These are phyloP conservation scores for Raphicerus campestris DNA, from an alignment of 2,113 vertebrate genomes.

Conservation along the genomic window DNA sequence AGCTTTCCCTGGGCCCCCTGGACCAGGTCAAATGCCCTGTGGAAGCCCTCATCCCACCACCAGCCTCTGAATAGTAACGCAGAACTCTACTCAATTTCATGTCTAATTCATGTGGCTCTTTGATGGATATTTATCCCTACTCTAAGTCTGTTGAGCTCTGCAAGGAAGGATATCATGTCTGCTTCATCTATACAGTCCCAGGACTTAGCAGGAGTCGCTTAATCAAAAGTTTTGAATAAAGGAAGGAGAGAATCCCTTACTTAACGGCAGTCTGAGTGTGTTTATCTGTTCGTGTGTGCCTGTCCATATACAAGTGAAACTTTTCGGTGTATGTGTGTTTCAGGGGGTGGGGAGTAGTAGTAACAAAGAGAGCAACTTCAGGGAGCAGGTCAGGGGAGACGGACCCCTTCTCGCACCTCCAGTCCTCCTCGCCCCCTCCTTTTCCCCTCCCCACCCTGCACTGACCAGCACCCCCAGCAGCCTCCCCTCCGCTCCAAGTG, in stretches of 20 bases:
- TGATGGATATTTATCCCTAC: background rate
- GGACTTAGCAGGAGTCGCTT: background rate
- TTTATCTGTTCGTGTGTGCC: background rate
- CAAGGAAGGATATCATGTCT: background rate
- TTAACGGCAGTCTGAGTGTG: too few relatives aligned
- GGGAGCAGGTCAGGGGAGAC: rapidly evolving
- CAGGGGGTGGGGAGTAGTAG: too few relatives aligned
- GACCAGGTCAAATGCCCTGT: rapidly evolving
- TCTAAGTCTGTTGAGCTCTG: background rate
- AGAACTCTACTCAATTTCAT: background rate
- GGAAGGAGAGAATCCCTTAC: background rate
- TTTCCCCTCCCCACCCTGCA: background rate
- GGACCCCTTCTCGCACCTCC: background rate
- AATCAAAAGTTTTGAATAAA: background rate
- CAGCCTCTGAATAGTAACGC: background rate
- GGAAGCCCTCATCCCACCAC: background rate
- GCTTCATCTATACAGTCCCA: background rate
- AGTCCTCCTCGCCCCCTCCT: background rate
- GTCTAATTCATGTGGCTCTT: background rate
- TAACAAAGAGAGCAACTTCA: background rate
- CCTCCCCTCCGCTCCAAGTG: background rate
- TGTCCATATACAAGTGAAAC: background rate
- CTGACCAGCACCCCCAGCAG: background rate
- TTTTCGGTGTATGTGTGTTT: background rate
- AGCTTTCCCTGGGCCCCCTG: background rate